These are phyloP conservation scores for Tetrao urogallus DNA, from an alignment of 2,113 vertebrate species.

Conservation along the genomic window DNA sequence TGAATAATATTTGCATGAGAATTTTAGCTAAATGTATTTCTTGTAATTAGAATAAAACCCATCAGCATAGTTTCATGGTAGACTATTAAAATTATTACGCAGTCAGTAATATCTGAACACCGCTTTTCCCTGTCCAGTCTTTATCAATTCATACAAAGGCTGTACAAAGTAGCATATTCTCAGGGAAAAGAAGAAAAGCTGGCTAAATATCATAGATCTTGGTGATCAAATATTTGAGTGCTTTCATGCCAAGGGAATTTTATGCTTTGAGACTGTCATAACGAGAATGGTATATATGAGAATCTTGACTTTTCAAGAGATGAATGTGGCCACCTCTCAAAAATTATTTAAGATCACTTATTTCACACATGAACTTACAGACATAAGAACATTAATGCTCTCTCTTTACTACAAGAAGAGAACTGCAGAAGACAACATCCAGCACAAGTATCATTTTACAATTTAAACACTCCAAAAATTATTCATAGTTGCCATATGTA, in stretches of 20 bases:
- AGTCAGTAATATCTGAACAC: background rate
- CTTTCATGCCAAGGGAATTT: accelerated
- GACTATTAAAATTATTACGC: background rate
- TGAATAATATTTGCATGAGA: background rate
- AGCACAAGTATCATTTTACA: background rate
- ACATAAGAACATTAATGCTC: background rate
- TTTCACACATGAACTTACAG: background rate
- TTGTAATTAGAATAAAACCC: conserved; percentile 8
- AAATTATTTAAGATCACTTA: background rate
- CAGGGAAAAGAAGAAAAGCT: background rate
- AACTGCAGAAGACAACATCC: background rate
- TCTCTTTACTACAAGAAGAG: background rate
- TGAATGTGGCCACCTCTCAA: background rate
- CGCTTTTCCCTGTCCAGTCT: background rate
- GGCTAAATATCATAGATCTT: background rate
- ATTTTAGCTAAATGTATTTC: background rate
- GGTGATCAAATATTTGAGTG: background rate
- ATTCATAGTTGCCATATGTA: background rate
- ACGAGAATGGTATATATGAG: background rate
- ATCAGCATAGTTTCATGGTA: background rate
- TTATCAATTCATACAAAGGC: background rate
- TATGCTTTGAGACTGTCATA: background rate
- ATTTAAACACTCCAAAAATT: background rate
- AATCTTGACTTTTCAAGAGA: background rate
- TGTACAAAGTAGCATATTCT: background rate